Evolutionary conservation across 2,888 invertebrate species (phyloP).

Genomic region (Falcaria lacertinaria): DNA sequence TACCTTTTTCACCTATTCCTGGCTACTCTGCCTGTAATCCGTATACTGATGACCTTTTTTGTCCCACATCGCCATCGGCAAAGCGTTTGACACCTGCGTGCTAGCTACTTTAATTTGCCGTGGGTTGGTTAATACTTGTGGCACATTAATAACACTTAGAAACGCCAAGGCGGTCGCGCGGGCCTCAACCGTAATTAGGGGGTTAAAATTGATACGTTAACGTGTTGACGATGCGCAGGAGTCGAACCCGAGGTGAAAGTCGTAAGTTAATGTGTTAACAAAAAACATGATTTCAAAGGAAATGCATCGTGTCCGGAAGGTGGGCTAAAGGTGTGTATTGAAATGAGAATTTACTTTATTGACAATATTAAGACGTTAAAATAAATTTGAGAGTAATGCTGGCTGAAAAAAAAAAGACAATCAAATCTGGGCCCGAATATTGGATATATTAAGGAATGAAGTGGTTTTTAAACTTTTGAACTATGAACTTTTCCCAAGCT

Average conservation of each 20-base stretch:
- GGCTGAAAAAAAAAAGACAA: too few species aligned
- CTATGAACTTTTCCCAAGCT: too few species aligned
- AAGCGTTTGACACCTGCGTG: constrained; percentile 74
- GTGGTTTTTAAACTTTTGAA: too few species aligned
- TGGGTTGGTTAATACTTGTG: constrained; percentile 49
- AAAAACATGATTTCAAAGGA: not conserved
- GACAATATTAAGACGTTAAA: not conserved
- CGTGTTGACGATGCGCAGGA: constrained; percentile 25
- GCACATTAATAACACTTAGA: constrained; percentile 68
- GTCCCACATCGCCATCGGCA: constrained; percentile 46
- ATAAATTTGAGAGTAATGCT: too few species aligned
- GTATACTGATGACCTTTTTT: constrained; percentile 71
- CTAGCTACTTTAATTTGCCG: constrained; percentile 63
- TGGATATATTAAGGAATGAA: too few species aligned
- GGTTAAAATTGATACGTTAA: constrained; percentile 68
- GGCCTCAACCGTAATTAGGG: constrained; percentile 48
- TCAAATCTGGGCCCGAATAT: too few species aligned
- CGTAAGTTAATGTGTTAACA: not conserved
- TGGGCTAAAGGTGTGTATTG: not conserved
- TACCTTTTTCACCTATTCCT: not conserved
- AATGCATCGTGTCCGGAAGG: not conserved
- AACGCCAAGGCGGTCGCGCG: constrained; percentile 41
- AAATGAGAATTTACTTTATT: not conserved
- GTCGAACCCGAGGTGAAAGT: constrained; percentile 20
- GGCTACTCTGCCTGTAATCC: constrained; percentile 38